Percentiles rank a stretch among this genome's conserved stretches.
phyloP scores from a whole-genome alignment of 2,797 vertebrate species.

The Todus mexicanus region DNA sequence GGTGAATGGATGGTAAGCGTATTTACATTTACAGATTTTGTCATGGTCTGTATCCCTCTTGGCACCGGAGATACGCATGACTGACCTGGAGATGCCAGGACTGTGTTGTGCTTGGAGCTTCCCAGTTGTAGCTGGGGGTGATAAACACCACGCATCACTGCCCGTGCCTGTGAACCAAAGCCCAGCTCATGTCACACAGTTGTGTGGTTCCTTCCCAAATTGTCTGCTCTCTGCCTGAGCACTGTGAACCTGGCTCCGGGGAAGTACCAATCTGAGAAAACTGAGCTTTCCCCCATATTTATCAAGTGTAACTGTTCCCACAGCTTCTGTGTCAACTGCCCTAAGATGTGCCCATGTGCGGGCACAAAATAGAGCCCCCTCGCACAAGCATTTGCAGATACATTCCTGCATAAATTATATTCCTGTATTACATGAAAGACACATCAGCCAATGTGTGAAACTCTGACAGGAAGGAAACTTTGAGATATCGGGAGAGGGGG shows the following conservation, averaged over 20 bases:
- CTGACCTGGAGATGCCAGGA: not conserved
- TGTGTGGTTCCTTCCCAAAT: not conserved
- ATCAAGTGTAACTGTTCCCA: not conserved
- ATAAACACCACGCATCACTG: no score
- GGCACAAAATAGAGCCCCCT: not conserved
- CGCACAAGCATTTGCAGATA: not conserved
- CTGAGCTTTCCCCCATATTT: not conserved
- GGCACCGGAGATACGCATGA: accelerated
- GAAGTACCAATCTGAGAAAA: not conserved
- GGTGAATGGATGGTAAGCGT: not conserved
- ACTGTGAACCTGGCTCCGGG: not conserved
- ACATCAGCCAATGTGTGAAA: constrained; percentile 44
- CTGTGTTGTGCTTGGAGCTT: not conserved
- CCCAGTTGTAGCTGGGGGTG: not conserved
- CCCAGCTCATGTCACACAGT: accelerated
- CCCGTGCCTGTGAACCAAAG: not conserved
- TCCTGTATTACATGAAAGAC: constrained; percentile 25
- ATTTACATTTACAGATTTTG: not conserved
- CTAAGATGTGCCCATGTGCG: accelerated
- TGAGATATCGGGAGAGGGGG: not conserved
- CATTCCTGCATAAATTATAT: constrained; percentile 17
- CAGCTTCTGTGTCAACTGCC: not conserved
- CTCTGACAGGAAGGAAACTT: constrained; percentile 50
- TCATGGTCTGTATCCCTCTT: not conserved
- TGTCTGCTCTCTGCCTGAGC: not conserved